Evolutionary conservation across 2,113 vertebrate species (phyloP).

Genomic region (Neotragus pygmaeus): DNA sequence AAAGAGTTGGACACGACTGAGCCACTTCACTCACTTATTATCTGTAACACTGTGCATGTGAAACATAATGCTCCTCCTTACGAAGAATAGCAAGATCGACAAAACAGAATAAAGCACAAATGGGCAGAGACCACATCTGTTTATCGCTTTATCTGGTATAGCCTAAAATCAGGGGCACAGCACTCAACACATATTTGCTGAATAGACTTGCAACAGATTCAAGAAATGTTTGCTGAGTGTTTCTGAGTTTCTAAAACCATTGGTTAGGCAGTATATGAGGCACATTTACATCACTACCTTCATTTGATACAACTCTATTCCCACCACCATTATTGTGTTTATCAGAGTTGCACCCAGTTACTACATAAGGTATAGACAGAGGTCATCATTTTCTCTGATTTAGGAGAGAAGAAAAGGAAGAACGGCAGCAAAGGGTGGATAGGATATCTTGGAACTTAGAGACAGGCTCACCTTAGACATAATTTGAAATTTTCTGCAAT

Average conservation of each 20-base stretch:
- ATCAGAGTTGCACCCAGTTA: neutral
- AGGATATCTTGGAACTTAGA: neutral
- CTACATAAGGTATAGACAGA: neutral
- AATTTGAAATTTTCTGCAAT: neutral
- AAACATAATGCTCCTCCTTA: neutral
- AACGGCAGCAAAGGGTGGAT: neutral
- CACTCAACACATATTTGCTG: neutral
- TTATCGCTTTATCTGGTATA: neutral
- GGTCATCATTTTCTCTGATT: neutral
- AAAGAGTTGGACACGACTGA: neutral
- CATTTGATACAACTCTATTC: neutral
- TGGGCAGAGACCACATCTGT: neutral
- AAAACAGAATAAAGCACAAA: neutral
- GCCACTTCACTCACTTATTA: neutral
- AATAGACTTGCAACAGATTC: neutral
- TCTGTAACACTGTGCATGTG: fast-evolving
- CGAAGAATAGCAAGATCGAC: neutral
- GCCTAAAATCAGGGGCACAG: neutral
- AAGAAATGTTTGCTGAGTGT: neutral
- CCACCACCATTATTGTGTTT: no score
- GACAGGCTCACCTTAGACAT: neutral
- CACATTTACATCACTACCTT: neutral
- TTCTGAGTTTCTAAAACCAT: neutral
- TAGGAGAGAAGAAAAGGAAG: neutral
- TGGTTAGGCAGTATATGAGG: neutral